Conservation (phyloP, 2,797 vertebrate species). For the Moxostoma hubbsi region DNA sequence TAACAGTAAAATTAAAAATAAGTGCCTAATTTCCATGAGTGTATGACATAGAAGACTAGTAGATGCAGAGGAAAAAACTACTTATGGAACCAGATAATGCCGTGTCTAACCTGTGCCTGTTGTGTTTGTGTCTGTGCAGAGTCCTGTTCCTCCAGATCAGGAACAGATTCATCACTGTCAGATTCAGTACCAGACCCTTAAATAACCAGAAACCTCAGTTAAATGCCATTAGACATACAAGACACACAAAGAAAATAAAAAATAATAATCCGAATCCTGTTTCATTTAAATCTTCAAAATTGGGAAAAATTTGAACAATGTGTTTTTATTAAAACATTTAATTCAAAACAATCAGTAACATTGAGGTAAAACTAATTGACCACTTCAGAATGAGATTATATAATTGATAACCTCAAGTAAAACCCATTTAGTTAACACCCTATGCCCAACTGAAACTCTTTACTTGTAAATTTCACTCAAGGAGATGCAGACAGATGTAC, state of each 20-base stretch:
- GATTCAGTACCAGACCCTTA: conserved; percentile 97
- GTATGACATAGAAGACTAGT: no score
- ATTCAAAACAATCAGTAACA: neutral
- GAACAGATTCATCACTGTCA: conserved; percentile 97
- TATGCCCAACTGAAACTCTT: no score
- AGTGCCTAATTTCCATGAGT: no score
- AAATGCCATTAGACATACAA: no score
- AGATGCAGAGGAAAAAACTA: no score
- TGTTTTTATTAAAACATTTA: no score
- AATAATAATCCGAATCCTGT: no score
- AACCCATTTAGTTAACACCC: neutral
- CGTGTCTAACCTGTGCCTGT: conserved; percentile 88
- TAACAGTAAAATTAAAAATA: neutral
- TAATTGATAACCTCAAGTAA: conserved; percentile 14
- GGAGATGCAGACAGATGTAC: no score
- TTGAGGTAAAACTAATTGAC: neutral
- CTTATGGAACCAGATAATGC: no score
- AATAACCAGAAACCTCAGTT: neutral
- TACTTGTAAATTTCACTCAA: no score
- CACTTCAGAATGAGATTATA: neutral
- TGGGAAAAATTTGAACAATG: no score
- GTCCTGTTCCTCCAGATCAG: conserved; percentile 96
- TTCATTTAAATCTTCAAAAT: neutral
- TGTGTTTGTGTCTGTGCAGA: conserved; percentile 94
- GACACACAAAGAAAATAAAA: no score